These are phyloP conservation scores for Phrynocephalus forsythii DNA, from an alignment of 2,797 vertebrate genomes.

Conservation along the genomic window DNA sequence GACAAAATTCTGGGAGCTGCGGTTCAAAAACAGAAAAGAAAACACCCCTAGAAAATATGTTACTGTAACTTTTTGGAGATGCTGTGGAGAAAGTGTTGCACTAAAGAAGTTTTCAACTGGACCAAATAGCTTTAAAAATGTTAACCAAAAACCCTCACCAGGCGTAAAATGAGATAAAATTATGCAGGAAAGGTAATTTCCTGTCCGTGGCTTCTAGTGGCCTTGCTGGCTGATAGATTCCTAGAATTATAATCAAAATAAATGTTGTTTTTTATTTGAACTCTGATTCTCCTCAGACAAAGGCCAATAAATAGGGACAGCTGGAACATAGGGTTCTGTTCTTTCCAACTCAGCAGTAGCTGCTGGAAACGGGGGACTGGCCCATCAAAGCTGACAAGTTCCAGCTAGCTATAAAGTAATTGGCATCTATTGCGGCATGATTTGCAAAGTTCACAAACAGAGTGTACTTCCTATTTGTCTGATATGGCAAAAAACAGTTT, in stretches of 20 bases:
- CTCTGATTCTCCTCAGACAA: neutral
- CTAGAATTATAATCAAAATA: no score
- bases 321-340: neutral
- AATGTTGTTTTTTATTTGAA: neutral
- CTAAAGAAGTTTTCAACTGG: neutral
- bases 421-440: neutral
- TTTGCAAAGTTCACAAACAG: neutral
- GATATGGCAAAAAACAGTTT: neutral
- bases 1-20: no score
- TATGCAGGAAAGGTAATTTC: no score
- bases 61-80: neutral
- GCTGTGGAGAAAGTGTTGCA: neutral
- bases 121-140: neutral
- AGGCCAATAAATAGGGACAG: neutral
- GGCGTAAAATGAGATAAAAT: neutral
- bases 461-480: neutral
- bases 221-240: no score
- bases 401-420: conserved; percentile 21
- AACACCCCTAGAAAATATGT: no score
- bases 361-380: neutral
- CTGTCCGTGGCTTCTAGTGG: no score
- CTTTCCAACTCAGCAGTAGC: neutral
- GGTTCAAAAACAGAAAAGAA: no score
- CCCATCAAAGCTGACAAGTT: neutral
- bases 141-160: neutral